These are phyloP conservation scores for Agriopis aurantiaria DNA, from an alignment of 2,888 invertebrate genomes.

Conservation along the genomic window DNA sequence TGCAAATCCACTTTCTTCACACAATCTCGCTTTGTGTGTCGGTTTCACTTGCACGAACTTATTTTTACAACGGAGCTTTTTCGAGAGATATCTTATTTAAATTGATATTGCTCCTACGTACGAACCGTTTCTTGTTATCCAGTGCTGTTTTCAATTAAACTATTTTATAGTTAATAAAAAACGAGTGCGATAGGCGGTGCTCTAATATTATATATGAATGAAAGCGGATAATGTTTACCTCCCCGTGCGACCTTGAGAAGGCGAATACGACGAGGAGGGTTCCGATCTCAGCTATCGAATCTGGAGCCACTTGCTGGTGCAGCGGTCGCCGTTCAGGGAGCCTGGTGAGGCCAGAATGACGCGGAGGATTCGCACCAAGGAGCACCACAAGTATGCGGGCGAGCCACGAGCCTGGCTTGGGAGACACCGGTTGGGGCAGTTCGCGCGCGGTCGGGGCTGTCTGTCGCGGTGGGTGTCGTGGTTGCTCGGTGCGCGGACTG, in stretches of 20 bases:
- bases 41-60: slow-evolving; percentile 38
- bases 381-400: slow-evolving; percentile 44
- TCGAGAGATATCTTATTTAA: slow-evolving; percentile 26
- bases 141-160: slow-evolving; percentile 33
- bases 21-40: slow-evolving; percentile 34
- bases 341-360: slow-evolving; percentile 57
- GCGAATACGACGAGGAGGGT: slow-evolving; percentile 54
- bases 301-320: slow-evolving; percentile 58
- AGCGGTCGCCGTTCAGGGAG: slow-evolving; percentile 53
- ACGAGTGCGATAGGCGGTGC: slow-evolving; percentile 7
- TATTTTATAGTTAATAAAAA: slow-evolving; percentile 22
- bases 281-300: slow-evolving; percentile 62
- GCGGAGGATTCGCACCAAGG: slow-evolving; percentile 47
- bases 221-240: slow-evolving; percentile 70
- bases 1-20: slow-evolving; percentile 60
- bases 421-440: slow-evolving; percentile 22
- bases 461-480: slow-evolving; percentile 22
- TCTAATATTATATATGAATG: slow-evolving; percentile 60
- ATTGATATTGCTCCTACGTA: slow-evolving; percentile 24
- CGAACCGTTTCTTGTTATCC: slow-evolving; percentile 17
- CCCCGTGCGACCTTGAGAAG: slow-evolving; percentile 71
- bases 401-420: slow-evolving; percentile 3
- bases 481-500: slow-evolving; percentile 29
- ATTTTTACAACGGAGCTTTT: slow-evolving; percentile 42
- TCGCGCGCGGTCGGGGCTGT: slow-evolving; percentile 54